Evolutionary conservation across 2,797 vertebrate genomes (phyloP).

Genomic region (Urophycis tenuis): DNA sequence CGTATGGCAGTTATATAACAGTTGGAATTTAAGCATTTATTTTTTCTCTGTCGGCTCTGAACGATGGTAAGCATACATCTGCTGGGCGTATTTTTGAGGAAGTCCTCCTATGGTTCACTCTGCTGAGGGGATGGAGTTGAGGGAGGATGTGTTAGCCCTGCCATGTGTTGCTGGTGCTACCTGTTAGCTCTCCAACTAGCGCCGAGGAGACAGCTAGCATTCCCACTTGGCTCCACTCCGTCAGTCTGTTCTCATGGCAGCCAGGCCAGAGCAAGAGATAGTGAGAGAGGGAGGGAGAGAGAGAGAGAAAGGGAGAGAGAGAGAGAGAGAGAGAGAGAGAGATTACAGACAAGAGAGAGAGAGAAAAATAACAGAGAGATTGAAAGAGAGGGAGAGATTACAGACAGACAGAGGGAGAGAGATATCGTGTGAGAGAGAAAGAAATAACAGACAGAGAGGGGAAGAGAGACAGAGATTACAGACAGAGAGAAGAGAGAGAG

Average conservation of each 20-base stretch:
- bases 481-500: conserved; percentile 41
- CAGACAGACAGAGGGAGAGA: too few species aligned
- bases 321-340: conserved; percentile 38
- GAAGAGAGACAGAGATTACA: conserved; percentile 37
- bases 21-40: neutral
- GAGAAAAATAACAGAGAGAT: neutral
- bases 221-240: conserved; percentile 53
- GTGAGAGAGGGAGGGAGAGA: too few species aligned
- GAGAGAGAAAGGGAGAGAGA: conserved; percentile 36
- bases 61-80: neutral
- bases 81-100: neutral
- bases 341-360: too few species aligned
- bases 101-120: conserved; percentile 21
- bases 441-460: conserved; percentile 10
- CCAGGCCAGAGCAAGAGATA: conserved; percentile 46
- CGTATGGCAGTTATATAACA: conserved; percentile 1
- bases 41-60: neutral
- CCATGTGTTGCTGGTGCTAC: conserved; percentile 54
- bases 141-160: conserved; percentile 32
- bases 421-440: conserved; percentile 39
- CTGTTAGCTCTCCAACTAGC: conserved; percentile 64
- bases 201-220: conserved; percentile 59
- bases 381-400: conserved; percentile 38
- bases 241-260: conserved; percentile 57
- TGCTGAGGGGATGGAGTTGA: conserved; percentile 24